A percentile compares a stretch with the other conserved stretches of the same genome.
Conservation (phyloP, 1,140 invertebrate genomes). For the Bombus cullumanus region DNA sequence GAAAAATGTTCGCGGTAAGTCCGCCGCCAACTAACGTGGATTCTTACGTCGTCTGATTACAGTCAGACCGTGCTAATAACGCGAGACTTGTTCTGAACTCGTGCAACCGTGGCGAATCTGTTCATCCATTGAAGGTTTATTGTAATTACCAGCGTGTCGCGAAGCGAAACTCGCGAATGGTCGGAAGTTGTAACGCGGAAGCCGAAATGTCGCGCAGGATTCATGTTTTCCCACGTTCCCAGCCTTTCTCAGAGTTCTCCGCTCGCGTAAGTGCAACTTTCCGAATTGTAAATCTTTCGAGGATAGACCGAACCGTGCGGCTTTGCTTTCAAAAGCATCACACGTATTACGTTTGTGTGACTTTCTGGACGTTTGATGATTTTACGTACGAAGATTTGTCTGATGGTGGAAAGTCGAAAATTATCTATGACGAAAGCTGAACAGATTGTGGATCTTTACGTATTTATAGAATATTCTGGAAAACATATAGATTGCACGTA, state of each 20-base stretch:
- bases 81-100: constrained; percentile 4
- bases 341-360: not conserved
- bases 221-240: not conserved
- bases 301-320: not conserved
- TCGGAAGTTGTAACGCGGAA: not conserved
- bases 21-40: not conserved
- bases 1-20: not conserved
- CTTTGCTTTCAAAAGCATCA: not conserved
- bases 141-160: not conserved
- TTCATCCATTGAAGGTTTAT: constrained; percentile 21
- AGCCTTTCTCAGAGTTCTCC: not conserved
- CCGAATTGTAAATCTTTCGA: not conserved
- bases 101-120: not conserved
- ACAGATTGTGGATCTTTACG: too few relatives aligned
- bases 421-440: too few relatives aligned
- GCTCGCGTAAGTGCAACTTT: not conserved
- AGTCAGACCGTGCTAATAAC: constrained; percentile 7
- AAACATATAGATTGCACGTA: too few relatives aligned
- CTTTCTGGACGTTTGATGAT: not conserved
- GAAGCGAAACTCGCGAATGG: not conserved
- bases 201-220: not conserved
- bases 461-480: too few relatives aligned
- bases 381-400: not conserved
- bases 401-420: not conserved
- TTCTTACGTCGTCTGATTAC: constrained; percentile 15